Conservation (phyloP, 2,113 vertebrate genomes). For the Oplegnathus fasciatus region DNA sequence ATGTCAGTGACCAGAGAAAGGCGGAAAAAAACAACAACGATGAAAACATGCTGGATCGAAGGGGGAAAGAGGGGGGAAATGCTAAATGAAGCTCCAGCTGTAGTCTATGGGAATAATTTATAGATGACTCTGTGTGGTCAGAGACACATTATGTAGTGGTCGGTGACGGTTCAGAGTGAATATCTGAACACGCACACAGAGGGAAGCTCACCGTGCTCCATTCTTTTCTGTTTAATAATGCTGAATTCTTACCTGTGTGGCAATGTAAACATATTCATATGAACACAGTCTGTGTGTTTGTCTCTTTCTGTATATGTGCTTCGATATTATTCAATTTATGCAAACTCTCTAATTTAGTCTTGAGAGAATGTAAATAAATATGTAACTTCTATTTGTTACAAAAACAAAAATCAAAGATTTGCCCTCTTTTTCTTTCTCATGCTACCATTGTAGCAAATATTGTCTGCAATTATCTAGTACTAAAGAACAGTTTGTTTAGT, state of each 20-base stretch:
- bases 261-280: conserved; percentile 32
- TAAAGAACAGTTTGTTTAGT: neutral
- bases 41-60: conserved; percentile 59
- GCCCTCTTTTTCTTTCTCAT: neutral
- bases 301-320: neutral
- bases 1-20: conserved; percentile 77
- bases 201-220: neutral
- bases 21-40: conserved; percentile 24
- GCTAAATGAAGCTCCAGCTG: conserved; percentile 63
- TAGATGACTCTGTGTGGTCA: conserved; percentile 49
- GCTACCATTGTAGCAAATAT: neutral
- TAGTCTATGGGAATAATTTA: conserved; percentile 45
- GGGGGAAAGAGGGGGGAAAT: conserved; percentile 1
- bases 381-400: neutral
- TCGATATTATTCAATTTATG: conserved; percentile 12
- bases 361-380: conserved; percentile 26
- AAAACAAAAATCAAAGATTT: neutral
- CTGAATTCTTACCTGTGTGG: conserved; percentile 21
- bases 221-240: conserved; percentile 37
- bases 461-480: neutral
- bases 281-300: neutral
- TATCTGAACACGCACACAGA: conserved; percentile 18
- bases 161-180: conserved; percentile 17
- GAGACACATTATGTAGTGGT: conserved; percentile 26
- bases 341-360: conserved; percentile 27